Evolutionary conservation across 2,797 vertebrate genomes (phyloP), one percentile per base, ranked within the genome.

Genomic region (Agapornis canus): DNA sequence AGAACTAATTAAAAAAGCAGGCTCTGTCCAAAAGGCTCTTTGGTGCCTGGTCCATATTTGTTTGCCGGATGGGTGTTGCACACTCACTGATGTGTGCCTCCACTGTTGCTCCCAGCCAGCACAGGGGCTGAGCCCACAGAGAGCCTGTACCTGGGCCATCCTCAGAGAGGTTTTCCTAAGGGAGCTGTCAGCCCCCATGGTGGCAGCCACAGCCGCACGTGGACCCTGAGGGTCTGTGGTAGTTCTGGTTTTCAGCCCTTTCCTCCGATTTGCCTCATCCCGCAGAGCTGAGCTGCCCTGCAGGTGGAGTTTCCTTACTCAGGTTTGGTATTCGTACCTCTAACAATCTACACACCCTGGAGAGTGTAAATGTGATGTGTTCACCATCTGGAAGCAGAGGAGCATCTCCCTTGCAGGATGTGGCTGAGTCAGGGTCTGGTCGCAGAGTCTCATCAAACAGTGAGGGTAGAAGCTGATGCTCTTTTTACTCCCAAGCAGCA

Each of bases 341-440:
- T 51, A 35, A 49, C 10, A 29, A 9, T 15, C 23, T 27, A 18
- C 2, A 16, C 6, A 48, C 13, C 4, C 21, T 8, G 14, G 10
- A 6, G 20, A 47, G 8, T 9, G 20, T 25, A 40, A 60, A 37
- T 3, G 18, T 29, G 64, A 14, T 23, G 5, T 11, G 21, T 27
- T 66, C 15, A 5, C 10, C 0, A 0, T 4, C 11, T 2, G 5
- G 35, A 32, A 20, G 20, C 0, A 1, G 32, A 0, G 3, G 22
- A 64, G 31, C 13, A 51, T 27, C 31, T 72, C 4, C 1, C 31
- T 23, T 29, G 23, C 22, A 57, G 85, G 16, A 15, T 4, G 2
- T 0, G 9, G 25, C 40, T 19, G 54, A 52, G 52, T 5, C 7
- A 32, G 61, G 54, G 25, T 8, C 48, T 15, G 32, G 5, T 17